Base-by-base conservation (phyloP, 2,113 vertebrate species). In the Indicator indicator region DNA sequence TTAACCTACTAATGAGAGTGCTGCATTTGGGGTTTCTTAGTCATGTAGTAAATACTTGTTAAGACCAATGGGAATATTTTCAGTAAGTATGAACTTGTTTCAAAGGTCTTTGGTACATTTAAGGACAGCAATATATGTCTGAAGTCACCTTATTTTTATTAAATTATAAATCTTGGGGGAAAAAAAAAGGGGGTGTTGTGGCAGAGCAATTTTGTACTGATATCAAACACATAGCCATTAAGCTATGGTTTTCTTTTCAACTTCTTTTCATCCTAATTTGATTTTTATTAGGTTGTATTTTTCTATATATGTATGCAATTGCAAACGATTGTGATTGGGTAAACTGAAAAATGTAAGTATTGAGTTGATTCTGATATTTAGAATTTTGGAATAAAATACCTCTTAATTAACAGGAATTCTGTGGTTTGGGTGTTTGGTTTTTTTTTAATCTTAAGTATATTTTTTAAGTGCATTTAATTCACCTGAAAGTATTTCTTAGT, bases 361-460 rank as follows among this genome's bases (percentile, higher is more conserved):
- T 87, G 68, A 59, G 38, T 93, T 93, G 90, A 78, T 90, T 95
- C 80, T 93, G 83, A 56, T 96, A 70, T 73, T 94, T 88, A 92
- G 82, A 83, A 80, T 93, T 96, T 93, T 94, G 63, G 72, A 97
- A 96, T 97, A 96, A 97, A 97, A 95, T 81, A 94, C 59, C 73
- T 97, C 68, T 87, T 79, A 81, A 82, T 84, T 82, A 95, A 83
- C 50, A 78, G 30, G 60, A 55, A 32, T 70, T 68, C 9, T 83
- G 28, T 1, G 20, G 20, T 24, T 50, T 50, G 50, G 23, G 50
- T 24, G 50, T 52, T 52, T 52, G 50, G 12, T 12, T 52, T 26
- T 52, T 30, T 55, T 14, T 56, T 13, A 15, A 50, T 21, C 4
- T 52, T 30, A 26, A 2, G 8, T 3, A 0, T 56, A 16, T 62